Evolutionary conservation across 2,888 invertebrate genomes (phyloP).

Genomic region (Spialia ferax): DNA sequence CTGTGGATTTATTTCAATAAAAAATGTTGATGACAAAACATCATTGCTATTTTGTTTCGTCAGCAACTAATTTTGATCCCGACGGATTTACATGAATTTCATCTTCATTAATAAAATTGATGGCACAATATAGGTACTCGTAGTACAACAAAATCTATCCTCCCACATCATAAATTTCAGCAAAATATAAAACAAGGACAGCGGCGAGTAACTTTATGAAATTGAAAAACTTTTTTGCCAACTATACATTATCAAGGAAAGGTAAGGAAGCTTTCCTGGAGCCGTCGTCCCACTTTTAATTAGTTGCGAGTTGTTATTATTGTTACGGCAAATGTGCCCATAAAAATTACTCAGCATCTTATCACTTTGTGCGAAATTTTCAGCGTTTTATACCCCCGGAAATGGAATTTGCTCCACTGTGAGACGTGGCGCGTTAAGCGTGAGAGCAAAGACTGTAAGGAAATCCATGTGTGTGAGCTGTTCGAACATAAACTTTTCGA

Average conservation of each 20-base stretch:
- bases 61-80: not conserved
- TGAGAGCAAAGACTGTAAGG: not conserved
- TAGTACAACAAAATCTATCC: constrained; percentile 24
- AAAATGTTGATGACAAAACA: too few species aligned
- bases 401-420: constrained; percentile 20
- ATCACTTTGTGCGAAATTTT: constrained; percentile 62
- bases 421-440: not conserved
- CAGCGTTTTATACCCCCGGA: constrained; percentile 40
- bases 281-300: constrained; percentile 77
- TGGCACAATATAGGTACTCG: too few species aligned
- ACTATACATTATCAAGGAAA: constrained; percentile 66
- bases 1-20: too few species aligned
- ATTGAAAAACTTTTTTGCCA: constrained; percentile 54
- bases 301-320: constrained; percentile 82
- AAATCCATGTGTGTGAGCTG: not conserved
- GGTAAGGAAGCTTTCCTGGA: constrained; percentile 63
- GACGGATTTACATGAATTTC: not conserved
- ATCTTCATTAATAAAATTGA: too few species aligned
- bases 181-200: constrained; percentile 23
- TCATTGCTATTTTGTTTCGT: too few species aligned
- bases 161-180: constrained; percentile 13
- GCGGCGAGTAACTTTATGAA: constrained; percentile 21
- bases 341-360: constrained; percentile 75
- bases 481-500: too few species aligned
- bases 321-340: constrained; percentile 72